Base-by-base conservation (phyloP, 2,797 vertebrate species). In the Tamandua tetradactyla region DNA sequence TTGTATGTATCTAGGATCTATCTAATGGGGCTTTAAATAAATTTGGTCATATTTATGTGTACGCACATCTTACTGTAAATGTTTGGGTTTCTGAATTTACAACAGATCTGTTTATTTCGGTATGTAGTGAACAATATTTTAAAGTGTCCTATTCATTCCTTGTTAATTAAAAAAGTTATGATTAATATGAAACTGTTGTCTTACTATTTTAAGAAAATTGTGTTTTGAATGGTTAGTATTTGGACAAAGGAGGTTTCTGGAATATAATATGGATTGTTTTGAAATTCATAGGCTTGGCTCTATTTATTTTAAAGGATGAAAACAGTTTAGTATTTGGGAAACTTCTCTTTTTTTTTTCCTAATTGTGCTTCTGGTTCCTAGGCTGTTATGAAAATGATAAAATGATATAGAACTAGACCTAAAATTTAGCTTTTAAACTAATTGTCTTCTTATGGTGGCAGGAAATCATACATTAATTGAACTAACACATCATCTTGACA, bases 111-210 rank as follows among this genome's bases (percentile, higher is more conserved):
- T 97, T 97, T 96, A 97, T 97, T 96, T 97, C 92, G 97, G 92
- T 97, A 82, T 97, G 97, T 97, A 94, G 97, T 96, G 96, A 97
- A 96, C 66, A 96, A 57, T 96, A 96, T 94, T 90, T 95, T 95
- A 92, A 96, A 97, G 95, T 97, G 97, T 97, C 87, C 66, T 94
- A 84, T 95, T 95, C 96, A 94, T 94, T 96, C 96, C 92, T 96
- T 97, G 97, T 96, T 96, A 96, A 97, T 97, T 97, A 97, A 97
- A 97, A 96, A 96, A 95, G 91, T 94, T 96, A 97, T 96, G 95
- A 96, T 96, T 97, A 96, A 97, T 97, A 96, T 97, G 94, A 97
- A 97, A 78, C 71, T 94, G 97, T 97, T 96, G 97, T 97, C 97
- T 96, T 96, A 97, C 95, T 97, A 95, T 97, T 97, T 97, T 96